Evolutionary conservation across 2,888 invertebrate species (phyloP), one percentile per base, ranked within the genome.

Genomic region (Fragum whitleyi): DNA sequence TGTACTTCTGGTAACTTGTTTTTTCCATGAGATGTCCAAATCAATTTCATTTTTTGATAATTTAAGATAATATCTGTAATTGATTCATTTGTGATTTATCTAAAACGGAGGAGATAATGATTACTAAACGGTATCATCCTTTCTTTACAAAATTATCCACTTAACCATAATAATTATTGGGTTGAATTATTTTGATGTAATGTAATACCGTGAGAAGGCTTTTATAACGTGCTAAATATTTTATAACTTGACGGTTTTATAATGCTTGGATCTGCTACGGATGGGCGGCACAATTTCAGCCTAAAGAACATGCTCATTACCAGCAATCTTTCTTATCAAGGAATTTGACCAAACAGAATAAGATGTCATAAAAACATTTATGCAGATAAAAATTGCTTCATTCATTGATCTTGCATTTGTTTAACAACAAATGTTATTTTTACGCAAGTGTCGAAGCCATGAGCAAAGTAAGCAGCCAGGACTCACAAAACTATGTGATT

Each of bases 91-190:
- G 14, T 42, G n/a, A 65, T 39, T 32, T 23, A 23, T 42, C 32
- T 65, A 32, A 65, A 65, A 36, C 21, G 16, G 6, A 42, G 26
- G 57, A 1, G 11, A 32, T 42, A 65, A 65, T 65, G 42, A 65
- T 42, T 42, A 36, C 19, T 65, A 65, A 65, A 65, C 42, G 65
- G 65, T 65, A 39, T 65, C 42, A 39, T 65, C 65, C n/a, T 14
- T 7, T n/a, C 21, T 23, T 21, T 39, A 42, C 42, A 65, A 42
- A 26, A 42, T 42, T n/a, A 57, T 21, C 42, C 23, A 39, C 32
- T 67, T 39, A 67, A 61, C 28, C 57, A 61, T 29, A 28, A 29
- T 61, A 29, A 61, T 61, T 61, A 26, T 14, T 28, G 61, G 32
- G 19, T 61, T 61, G 61, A 19, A 23, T 32, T 61, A 29, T 29